These are phyloP conservation scores for Anguilla pacifica DNA, from an alignment of 2,797 vertebrate species.

Conservation along the genomic window DNA sequence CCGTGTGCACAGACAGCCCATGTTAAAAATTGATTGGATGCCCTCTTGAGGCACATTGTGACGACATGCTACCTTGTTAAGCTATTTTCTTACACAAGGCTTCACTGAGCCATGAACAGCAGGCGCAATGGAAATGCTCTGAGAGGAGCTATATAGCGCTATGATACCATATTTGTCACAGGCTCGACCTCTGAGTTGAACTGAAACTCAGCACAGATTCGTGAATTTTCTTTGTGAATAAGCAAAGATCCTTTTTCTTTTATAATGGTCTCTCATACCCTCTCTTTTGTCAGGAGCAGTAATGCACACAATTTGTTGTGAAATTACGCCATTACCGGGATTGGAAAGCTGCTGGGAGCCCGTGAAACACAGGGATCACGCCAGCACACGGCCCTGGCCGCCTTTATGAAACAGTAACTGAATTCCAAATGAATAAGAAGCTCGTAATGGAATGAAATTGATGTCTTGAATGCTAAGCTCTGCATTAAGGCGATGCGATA, in stretches of 20 bases:
- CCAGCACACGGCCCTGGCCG: not conserved
- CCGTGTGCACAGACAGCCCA: not conserved
- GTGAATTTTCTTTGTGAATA: constrained; percentile 13
- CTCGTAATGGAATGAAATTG: constrained; percentile 65
- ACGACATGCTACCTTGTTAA: not conserved
- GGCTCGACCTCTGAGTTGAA: not conserved
- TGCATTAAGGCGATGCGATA: constrained; percentile 75
- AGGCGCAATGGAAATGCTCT: not conserved
- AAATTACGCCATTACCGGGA: constrained; percentile 68
- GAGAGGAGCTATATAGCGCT: not conserved
- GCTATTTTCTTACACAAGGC: not conserved
- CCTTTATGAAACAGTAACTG: constrained; percentile 65
- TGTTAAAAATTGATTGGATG: not conserved
- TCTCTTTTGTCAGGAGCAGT: constrained; percentile 39
- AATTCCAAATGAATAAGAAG: constrained; percentile 73
- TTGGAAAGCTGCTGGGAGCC: constrained; percentile 61
- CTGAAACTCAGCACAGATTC: constrained; percentile 12
- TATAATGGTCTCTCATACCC: constrained; percentile 38
- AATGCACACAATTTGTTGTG: constrained; percentile 58
- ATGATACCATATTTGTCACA: constrained; percentile 2
- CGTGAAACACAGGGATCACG: constrained; percentile 47
- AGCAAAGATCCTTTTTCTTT: constrained; percentile 46
- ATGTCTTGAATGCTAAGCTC: constrained; percentile 74
- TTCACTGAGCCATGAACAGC: not conserved
- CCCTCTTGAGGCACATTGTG: not conserved